Base-by-base conservation (phyloP, 2,797 vertebrate genomes). In the Linurgus olivaceus region DNA sequence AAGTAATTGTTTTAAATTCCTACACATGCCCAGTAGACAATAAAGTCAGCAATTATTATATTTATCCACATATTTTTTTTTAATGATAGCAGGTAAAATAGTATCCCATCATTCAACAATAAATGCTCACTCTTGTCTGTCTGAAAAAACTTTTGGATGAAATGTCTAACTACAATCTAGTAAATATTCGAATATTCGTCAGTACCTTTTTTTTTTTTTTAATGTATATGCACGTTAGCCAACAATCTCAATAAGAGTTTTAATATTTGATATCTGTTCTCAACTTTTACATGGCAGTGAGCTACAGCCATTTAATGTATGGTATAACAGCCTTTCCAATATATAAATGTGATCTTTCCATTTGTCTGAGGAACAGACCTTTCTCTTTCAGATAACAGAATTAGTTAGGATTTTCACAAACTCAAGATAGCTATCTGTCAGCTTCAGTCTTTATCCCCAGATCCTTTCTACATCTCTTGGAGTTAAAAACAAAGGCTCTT, bases 141-240 rank as follows among this genome's bases (percentile, higher is more conserved):
- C 6, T 68, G 23, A 86, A 50, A 63, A 18, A 21, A 25, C 3
- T 77, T 94, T 72, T 37, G 7, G 21, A 48, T 8, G 14, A 58
- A 66, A 24, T 57, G 9, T 28, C 9, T 63, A 19, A 62, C 12
- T 73, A 28, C 2, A 74, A 42, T 11, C 5, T 29, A 14, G 12
- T 17, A 82, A 33, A 48, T 67, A 25, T 48, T 51, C 70, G 5
- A 33, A 48, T 67, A 25, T 48, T 51, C 70, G 5, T 70, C 26
- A 52, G 4, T 35, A 35, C 11, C 29, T 61, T 42, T 19, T 38
- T 72, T 86, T 40, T 40, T 16, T 40, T 40, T 40, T 16, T 40
- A 40, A 72, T 2, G 4, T 48, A 48, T 33, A 48, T n/a, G 3
- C 11, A 31, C 0, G 0, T n/a, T 47, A 57, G 4, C 11, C 29